phyloP scores from a whole-genome alignment of 2,113 vertebrate species.

The Morphnarchus princeps region DNA sequence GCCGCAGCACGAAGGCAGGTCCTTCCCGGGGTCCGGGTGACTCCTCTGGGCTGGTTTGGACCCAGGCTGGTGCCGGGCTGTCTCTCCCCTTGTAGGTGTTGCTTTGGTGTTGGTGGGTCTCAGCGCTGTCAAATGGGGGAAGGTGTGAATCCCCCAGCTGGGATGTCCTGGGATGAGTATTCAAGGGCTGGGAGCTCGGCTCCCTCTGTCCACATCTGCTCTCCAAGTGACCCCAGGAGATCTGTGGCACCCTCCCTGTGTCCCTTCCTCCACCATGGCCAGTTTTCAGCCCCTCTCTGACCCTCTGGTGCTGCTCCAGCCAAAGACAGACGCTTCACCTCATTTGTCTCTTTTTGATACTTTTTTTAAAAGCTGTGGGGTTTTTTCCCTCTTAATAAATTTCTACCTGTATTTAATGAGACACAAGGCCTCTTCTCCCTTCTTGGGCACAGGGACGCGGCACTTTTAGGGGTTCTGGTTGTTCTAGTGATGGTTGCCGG shows the following conservation, averaged over 20 bases:
- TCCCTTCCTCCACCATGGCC: neutral
- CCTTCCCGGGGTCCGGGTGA: neutral
- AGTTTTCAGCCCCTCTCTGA: neutral
- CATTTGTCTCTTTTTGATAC: conserved; percentile 49
- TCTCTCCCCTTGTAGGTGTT: neutral
- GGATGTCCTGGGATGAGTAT: neutral
- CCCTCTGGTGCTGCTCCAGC: neutral
- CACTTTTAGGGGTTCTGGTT: neutral
- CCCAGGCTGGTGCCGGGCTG: neutral
- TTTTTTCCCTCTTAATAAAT: neutral
- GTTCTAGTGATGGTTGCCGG: neutral
- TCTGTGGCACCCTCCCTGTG: neutral
- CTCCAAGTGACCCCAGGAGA: neutral
- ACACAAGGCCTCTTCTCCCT: neutral
- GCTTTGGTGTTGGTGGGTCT: neutral
- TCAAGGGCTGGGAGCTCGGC: neutral
- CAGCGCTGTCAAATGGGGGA: neutral
- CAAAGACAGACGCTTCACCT: neutral
- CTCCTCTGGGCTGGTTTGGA: neutral
- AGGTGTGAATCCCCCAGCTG: neutral
- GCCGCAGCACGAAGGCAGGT: neutral
- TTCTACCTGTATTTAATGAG: conserved; percentile 61
- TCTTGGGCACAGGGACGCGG: rapidly evolving
- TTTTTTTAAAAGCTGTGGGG: conserved; percentile 21
- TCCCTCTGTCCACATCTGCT: neutral